Evolutionary conservation across 2,797 vertebrate genomes (phyloP).

Genomic region (Morus bassanus): DNA sequence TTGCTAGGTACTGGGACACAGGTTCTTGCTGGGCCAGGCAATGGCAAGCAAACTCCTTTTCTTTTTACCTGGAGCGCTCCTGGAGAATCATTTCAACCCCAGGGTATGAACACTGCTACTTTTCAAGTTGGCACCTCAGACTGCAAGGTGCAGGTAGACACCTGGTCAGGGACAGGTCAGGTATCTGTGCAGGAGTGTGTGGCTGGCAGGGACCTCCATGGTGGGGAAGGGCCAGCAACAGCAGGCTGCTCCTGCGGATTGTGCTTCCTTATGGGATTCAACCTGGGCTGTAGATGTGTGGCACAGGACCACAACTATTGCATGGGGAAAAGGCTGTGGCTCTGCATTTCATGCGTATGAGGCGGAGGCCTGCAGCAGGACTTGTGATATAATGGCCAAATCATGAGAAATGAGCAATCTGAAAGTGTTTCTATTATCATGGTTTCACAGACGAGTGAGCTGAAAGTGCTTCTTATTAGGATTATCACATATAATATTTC

Average conservation of each 20-base stretch:
- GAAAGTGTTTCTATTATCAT: not conserved
- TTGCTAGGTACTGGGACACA: not conserved
- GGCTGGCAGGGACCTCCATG: not conserved
- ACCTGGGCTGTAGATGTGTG: not conserved
- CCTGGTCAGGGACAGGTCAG: not conserved
- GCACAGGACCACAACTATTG: not conserved
- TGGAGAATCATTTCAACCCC: not conserved
- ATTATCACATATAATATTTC: not conserved
- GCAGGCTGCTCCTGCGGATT: not conserved
- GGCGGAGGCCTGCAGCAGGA: accelerated
- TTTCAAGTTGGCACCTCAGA: not conserved
- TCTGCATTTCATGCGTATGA: accelerated
- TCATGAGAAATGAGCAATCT: not conserved
- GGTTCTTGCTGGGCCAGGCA: not conserved
- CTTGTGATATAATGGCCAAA: not conserved
- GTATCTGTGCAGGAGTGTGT: not conserved
- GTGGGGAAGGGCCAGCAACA: not conserved
- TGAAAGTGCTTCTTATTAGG: not conserved
- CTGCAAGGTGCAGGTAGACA: not conserved
- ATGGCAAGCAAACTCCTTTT: not conserved
- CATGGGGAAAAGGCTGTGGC: not conserved
- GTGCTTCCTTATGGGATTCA: not conserved
- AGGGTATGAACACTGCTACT: not conserved
- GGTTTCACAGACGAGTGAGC: not conserved
- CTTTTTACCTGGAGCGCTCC: not conserved